Percentiles rank a stretch among this genome's conserved stretches.
phyloP scores from a whole-genome alignment of 2,797 vertebrate species.

The Neosalanx taihuensis region DNA sequence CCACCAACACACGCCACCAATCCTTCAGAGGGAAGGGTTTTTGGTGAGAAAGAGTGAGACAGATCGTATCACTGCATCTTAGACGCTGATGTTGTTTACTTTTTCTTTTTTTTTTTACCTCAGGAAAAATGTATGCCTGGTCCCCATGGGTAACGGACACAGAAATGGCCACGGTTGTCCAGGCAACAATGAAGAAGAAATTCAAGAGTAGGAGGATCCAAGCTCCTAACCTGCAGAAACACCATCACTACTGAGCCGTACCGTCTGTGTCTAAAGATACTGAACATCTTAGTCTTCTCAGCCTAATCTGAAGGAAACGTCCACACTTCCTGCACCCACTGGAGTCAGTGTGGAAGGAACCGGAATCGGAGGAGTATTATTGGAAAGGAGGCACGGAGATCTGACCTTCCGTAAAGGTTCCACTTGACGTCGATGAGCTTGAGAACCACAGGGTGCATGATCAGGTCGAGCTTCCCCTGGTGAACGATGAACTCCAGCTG shows the following conservation, averaged over 20 bases:
- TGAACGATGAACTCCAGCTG: slow-evolving; percentile 70
- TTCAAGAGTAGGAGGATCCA: slow-evolving; percentile 69
- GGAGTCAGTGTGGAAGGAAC: too few species aligned
- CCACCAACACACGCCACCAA: slow-evolving; percentile 65
- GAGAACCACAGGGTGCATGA: slow-evolving; percentile 71
- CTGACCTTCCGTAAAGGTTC: slow-evolving; percentile 70
- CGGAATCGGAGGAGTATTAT: background rate
- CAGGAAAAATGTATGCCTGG: slow-evolving; percentile 58
- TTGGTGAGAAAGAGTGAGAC: too few species aligned
- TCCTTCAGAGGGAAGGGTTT: slow-evolving; percentile 48
- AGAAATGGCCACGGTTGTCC: slow-evolving; percentile 69
- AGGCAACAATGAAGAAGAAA: slow-evolving; percentile 69
- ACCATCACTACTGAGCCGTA: background rate
- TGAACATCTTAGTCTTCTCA: background rate
- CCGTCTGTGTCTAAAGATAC: background rate
- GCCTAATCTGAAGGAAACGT: too few species aligned
- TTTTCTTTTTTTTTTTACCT: slow-evolving; percentile 42
- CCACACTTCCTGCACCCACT: too few species aligned
- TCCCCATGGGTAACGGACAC: slow-evolving; percentile 51
- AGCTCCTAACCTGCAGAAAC: slow-evolving; percentile 57
- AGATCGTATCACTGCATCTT: background rate
- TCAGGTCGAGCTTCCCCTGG: slow-evolving; percentile 64
- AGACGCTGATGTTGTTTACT: background rate
- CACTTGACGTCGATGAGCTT: slow-evolving; percentile 72
- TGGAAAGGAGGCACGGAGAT: background rate